Base-by-base conservation (phyloP, 2,888 invertebrate species). In the Mamestra brassicae region DNA sequence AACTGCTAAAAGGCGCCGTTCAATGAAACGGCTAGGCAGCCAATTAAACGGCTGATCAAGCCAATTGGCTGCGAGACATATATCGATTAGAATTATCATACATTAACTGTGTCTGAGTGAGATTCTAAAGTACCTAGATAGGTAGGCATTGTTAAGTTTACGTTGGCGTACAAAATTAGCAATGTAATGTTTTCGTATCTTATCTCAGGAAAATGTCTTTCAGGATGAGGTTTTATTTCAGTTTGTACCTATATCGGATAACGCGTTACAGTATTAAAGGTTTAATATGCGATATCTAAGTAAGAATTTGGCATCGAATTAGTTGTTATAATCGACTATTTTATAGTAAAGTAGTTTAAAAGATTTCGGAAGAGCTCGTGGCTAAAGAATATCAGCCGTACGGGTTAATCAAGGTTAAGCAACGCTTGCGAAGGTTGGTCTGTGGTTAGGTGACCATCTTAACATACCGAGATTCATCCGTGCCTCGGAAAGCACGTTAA, bases 161-260 rank as follows among this genome's bases (percentile, higher is more conserved):
- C 11, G 45, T 42, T 36, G n/a, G 8, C 34, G 36, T 34, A 15
- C 15, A n/a, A 71, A 78, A 78, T 54, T 6, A 50, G 54, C n/a
- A 26, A 34, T 52, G 55, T 65, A 61, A 73, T 52, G 13, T 13
- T 65, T 45, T 8, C 7, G 11, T n/a, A 64, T 72, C 72, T 65
- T 65, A 78, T 77, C 73, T 65, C 26, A 26, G 17, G 3, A 78
- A 78, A 65, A 50, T 72, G 8, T 17, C 1, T 65, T 61, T 73
- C 42, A 61, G 45, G 26, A 62, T 76, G 45, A 76, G 26, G 36
- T 45, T 71, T 71, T 57, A 57, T 71, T 61, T 61, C 52, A 62
- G 36, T 52, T 55, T 55, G 36, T 36, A 52, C 54, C 34, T 54
- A 55, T 47, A 77, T 57, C 17, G 11, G 62, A 63, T 76, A 42